These are phyloP conservation scores for Porphyrio hochstetteri DNA, from an alignment of 2,113 vertebrate genomes.

Conservation along the genomic window DNA sequence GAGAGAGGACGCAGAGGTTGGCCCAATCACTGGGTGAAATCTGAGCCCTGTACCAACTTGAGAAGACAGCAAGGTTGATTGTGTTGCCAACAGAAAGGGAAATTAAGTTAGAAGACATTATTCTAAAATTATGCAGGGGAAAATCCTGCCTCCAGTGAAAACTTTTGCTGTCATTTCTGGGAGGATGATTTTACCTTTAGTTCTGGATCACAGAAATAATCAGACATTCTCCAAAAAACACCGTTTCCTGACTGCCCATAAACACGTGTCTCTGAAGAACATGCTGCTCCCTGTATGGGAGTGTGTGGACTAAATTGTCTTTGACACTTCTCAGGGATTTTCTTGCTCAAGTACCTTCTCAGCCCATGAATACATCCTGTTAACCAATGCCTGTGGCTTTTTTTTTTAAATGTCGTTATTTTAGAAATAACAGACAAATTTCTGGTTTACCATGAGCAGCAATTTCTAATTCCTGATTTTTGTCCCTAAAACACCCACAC, in stretches of 20 bases:
- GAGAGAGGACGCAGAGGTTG: neutral
- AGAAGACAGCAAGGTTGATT: neutral
- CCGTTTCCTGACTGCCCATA: rapidly evolving
- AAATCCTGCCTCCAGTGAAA: neutral
- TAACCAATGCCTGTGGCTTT: neutral
- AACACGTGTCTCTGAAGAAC: neutral
- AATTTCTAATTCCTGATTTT: neutral
- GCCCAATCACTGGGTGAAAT: neutral
- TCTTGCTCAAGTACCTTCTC: neutral
- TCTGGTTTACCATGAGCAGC: neutral
- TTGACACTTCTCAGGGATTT: neutral
- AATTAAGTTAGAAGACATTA: neutral
- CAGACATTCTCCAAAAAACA: neutral
- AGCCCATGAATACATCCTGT: neutral
- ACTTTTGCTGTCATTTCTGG: neutral
- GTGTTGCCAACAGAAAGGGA: neutral
- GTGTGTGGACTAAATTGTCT: neutral
- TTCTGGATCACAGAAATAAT: neutral
- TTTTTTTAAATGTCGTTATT: neutral
- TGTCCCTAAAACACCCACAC: neutral
- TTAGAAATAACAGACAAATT: neutral
- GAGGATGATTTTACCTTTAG: neutral
- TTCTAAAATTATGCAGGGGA: neutral
- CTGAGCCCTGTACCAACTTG: neutral
- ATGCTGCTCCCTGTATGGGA: neutral